Conservation (phyloP, 2,888 invertebrate genomes). For the Geotrupes spiniger region DNA sequence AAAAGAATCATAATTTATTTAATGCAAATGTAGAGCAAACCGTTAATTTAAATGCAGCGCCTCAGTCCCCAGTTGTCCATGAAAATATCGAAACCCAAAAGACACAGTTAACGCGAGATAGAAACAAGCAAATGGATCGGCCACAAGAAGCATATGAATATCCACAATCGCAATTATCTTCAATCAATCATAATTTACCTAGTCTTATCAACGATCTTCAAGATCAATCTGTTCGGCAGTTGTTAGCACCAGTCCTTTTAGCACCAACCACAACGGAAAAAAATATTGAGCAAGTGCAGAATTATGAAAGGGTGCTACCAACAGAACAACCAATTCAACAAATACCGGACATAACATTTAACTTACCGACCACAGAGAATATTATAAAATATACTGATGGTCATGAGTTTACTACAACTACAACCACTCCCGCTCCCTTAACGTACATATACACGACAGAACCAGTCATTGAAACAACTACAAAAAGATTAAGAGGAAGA, state of each 20-base stretch:
- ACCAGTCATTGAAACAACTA: conserved; percentile 42
- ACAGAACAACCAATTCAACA: no score
- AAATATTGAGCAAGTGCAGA: background rate
- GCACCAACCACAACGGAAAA: conserved; percentile 38
- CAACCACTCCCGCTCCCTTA: conserved; percentile 35
- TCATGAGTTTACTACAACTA: conserved; percentile 6
- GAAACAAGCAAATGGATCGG: background rate
- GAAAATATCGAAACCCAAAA: no score
- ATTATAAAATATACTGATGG: conserved; percentile 1
- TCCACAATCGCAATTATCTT: conserved; percentile 52
- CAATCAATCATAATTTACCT: conserved; percentile 58
- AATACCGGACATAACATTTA: background rate
- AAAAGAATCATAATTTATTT: no score
- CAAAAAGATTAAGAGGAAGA: conserved; percentile 53
- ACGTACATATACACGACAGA: conserved; percentile 51
- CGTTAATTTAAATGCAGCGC: no score
- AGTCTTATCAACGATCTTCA: conserved; percentile 61
- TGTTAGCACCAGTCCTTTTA: conserved; percentile 42
- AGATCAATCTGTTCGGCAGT: conserved; percentile 50
- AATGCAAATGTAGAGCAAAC: no score
- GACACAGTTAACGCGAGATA: no score
- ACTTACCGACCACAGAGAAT: background rate
- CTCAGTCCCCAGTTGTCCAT: no score
- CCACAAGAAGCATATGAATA: background rate
- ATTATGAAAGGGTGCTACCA: background rate